These are phyloP conservation scores for Orchestes rusci DNA, from an alignment of 2,888 invertebrate genomes.

Conservation along the genomic window DNA sequence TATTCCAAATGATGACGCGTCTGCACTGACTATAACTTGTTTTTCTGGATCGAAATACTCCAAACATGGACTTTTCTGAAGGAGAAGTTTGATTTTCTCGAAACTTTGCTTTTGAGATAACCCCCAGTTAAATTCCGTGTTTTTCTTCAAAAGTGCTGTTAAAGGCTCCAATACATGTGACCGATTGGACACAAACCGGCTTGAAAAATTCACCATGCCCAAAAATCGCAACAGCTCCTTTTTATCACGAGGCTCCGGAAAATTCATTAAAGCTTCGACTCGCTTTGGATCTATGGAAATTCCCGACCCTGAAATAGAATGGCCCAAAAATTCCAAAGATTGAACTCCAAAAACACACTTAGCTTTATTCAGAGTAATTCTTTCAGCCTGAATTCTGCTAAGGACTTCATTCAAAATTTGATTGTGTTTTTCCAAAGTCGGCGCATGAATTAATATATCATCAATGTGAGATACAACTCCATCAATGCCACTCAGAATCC, in stretches of 20 bases:
- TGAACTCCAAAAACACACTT: slow-evolving; percentile 33
- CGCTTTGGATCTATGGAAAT: too few relatives aligned
- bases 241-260: too few relatives aligned
- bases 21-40: slow-evolving; percentile 12
- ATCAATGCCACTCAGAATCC: slow-evolving; percentile 8
- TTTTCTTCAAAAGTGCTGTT: too few relatives aligned
- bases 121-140: neutral
- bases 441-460: slow-evolving; percentile 19
- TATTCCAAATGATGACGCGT: slow-evolving; percentile 2
- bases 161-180: too few relatives aligned
- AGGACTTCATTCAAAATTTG: slow-evolving; percentile 25
- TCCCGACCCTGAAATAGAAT: too few relatives aligned
- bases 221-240: too few relatives aligned
- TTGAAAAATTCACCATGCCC: too few relatives aligned
- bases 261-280: too few relatives aligned
- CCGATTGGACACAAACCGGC: too few relatives aligned
- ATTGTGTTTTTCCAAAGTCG: slow-evolving; percentile 25
- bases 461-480: slow-evolving; percentile 17
- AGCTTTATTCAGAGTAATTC: slow-evolving; percentile 28
- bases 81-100: slow-evolving; percentile 1
- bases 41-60: slow-evolving; percentile 31
- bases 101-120: slow-evolving; percentile 24
- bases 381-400: slow-evolving; percentile 21
- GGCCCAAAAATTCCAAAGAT: too few relatives aligned
- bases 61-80: slow-evolving; percentile 28